Base-by-base conservation (phyloP, 2,797 vertebrate species). In the Pseudochaenichthys georgianus region DNA sequence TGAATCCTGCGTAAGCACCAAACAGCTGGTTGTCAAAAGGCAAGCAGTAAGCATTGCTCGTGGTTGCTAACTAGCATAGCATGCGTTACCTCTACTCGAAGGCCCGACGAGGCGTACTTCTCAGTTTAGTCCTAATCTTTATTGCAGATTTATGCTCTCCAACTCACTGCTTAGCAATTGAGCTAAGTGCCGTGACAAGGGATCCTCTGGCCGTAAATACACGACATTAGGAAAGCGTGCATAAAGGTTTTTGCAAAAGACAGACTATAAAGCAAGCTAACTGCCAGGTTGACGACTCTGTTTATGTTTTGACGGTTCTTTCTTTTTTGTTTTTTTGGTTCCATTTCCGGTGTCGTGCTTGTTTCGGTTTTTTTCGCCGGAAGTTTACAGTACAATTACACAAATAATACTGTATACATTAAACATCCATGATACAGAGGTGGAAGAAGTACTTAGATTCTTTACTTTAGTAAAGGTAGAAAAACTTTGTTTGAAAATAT, bases 301-400 rank as follows among this genome's bases (percentile, higher is more conserved):
- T 94, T 95, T 95, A 93, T 94, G 93, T 95, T 95, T 95, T 94
- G 92, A 94, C 89, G 78, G 73, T 83, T 86, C 85, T 73, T 87
- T 77, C 88, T 86, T 64, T 86, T 9, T 60, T 74, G 73, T 82
- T 65, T 77, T 78, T 80, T 64, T 21, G 34, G 13, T 73, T 87
- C 88, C 70, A 81, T 82, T 94, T 95, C 93, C 94, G 93, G 92
- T 88, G 78, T 80, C 77, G 85, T 82, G 59, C 70, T 42, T 3
- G 19, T 50, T 71, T 70, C 28, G 28, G 48, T 75, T 63, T 79
- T 61, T 67, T 53, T 55, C 53, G 12, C 81, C 86, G 89, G 89
- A 93, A 87, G 82, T 90, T 77, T 57, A 52, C 34, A 38, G 34
- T 38, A 38, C 34, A 9, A 9, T 38, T 38, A 38, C 34, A 38